Evolutionary conservation across 2,888 invertebrate species (phyloP), one percentile per base, ranked within the genome.

Genomic region (Dryobota labecula): DNA sequence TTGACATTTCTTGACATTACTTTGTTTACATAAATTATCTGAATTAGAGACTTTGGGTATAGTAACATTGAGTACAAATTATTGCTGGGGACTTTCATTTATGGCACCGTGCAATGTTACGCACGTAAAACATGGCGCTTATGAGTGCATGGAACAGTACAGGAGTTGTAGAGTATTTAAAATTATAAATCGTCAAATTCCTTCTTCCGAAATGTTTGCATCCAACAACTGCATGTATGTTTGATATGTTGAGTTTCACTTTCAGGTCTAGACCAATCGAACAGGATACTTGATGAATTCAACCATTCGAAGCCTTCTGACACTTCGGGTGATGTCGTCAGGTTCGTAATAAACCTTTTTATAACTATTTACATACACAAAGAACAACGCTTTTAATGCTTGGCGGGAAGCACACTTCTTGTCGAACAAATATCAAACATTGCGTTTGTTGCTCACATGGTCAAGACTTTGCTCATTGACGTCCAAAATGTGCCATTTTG

Each of bases 221-320:
- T n/a, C 15, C n/a, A 24, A 2, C 36, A 15, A n/a, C 6, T n/a
- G 15, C 15, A 36, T 36, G 15, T 27, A 49, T 51, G 18, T 38
- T 57, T 60, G 0, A 30, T 43, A 13, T 27, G 27, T 65, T 27
- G 33, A 7, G 4, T 57, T 36, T 27, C 4, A 9, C 13, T 76
- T 69, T 27, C 63, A 80, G 80, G 68, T 61, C 20, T 51, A 7
- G 80, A 82, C 9, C 9, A 30, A 11, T 78, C 80, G 2, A 65
- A 65, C 38, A 62, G 70, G 18, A 64, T 73, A 45, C 45, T 63
- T n/a, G 74, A 80, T 62, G 81, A 77, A 20, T 41, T 66, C 36
- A 76, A 80, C 58, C 68, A 79, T 60, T 76, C 79, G 11, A 79
- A 72, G 38, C 76, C 66, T 51, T 62, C 57, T 11, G 69, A 82